Evolutionary conservation across 2,113 vertebrate genomes (phyloP), one percentile per base, ranked within the genome.

Genomic region (Melanocharis versteri): DNA sequence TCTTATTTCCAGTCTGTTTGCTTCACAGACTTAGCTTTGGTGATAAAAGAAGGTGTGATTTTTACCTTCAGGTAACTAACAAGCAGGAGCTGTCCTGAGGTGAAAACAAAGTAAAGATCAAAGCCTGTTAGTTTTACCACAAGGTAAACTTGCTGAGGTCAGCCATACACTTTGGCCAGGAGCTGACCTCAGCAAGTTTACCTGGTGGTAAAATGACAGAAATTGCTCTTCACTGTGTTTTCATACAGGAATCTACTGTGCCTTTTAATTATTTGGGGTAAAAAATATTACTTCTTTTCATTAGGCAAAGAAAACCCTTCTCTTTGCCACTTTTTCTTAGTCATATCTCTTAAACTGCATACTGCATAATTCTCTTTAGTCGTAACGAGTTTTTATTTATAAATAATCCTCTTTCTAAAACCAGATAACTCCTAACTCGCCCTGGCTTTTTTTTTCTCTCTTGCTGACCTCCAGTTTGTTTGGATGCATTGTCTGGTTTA

Each of bases 31-130:
- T 83, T 83, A 80, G n/a, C n/a, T 92, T 58, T 70, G 62, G 73
- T 86, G 79, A 92, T 90, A 92, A 97, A 93, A 93, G 75, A 40
- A 85, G 42, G 79, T 80, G 75, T 86, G 88, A 94, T 88, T 95
- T 95, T 94, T 96, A 90, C 85, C 79, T 92, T 77, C 33, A 73
- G 71, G 79, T 95, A 93, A 92, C 66, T 61, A 94, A 54, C 30
- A 70, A 88, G 86, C 30, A 77, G 45, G 62, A 94, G 68, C 39
- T 92, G 58, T 89, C 62, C 62, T 83, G 62, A 92, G 66, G 95
- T 90, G 58, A 77, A 94, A 83, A 86, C 79, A 72, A 93, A 92
- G 76, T 35, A 91, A 96, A 94, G 92, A 95, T 86, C 94, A 94
- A 95, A 96, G 62, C 82, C 28, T 69, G 33, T 70, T 80, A 50